These are phyloP conservation scores for Coenobita brevimanus DNA, from an alignment of 1,140 invertebrate species.

Conservation along the genomic window DNA sequence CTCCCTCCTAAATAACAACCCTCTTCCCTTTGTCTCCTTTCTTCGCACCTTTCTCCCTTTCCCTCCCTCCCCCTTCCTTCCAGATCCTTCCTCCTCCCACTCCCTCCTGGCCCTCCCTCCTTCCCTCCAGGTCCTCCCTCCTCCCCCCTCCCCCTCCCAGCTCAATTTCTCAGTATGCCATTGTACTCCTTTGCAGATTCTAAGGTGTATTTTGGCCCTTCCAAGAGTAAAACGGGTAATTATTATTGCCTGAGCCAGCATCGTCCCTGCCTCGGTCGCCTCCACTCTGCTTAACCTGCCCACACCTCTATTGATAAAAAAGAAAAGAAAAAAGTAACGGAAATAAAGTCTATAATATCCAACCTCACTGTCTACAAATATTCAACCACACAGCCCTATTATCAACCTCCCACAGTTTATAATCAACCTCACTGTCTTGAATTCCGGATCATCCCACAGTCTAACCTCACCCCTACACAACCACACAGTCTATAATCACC, in stretches of 20 bases:
- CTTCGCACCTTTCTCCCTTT: background rate
- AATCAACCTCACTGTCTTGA: no score
- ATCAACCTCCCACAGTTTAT: no score
- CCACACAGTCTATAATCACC: no score
- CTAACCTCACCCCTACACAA: no score
- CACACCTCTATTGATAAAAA: no score
- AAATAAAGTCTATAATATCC: no score
- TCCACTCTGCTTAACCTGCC: no score
- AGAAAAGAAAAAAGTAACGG: no score
- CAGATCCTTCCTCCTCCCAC: background rate
- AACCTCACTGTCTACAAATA: no score
- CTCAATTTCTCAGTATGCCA: background rate
- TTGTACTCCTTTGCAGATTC: constrained; percentile 42
- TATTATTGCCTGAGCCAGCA: constrained; percentile 49
- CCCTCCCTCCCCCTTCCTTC: background rate
- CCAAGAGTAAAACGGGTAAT: constrained; percentile 62
- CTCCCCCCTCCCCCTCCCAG: background rate
- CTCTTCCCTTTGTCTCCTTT: background rate
- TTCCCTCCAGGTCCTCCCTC: background rate
- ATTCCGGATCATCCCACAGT: no score
- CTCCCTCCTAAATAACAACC: no score
- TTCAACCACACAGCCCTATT: no score
- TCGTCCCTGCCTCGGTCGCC: constrained; percentile 18
- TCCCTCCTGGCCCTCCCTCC: background rate
- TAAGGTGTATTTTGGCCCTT: constrained; percentile 53